Conservation (phyloP, 23 tunicate genomes). For the Aplidium turbinatum region DNA sequence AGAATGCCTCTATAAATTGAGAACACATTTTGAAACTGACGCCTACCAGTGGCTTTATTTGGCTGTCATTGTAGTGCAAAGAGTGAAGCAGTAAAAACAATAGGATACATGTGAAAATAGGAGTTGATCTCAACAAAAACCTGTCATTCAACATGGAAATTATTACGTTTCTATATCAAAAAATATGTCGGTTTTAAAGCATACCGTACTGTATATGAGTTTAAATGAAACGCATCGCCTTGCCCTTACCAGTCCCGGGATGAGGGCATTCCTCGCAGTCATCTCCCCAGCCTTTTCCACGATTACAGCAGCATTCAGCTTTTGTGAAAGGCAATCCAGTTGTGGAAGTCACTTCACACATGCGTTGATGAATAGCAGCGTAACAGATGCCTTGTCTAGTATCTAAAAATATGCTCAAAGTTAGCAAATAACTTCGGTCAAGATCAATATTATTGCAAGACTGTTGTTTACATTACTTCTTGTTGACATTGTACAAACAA, state of each 20-base stretch:
- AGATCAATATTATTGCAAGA: neutral
- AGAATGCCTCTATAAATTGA: conserved; percentile 56
- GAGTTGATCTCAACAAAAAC: no score
- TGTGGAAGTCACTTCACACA: conserved; percentile 78
- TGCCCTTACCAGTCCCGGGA: conserved; percentile 71
- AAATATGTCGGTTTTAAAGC: no score
- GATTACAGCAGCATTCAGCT: conserved; percentile 94
- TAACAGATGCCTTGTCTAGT: conserved; percentile 84
- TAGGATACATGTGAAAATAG: no score
- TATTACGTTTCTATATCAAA: no score
- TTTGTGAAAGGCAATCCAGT: conserved; percentile 85
- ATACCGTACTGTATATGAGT: no score
- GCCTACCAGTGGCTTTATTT: no score
- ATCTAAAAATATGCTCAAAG: conserved; percentile 39
- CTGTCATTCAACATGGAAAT: no score
- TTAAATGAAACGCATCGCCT: no score
- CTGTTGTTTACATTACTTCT: neutral
- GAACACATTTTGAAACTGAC: no score
- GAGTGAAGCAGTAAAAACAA: no score
- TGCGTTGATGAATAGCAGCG: conserved; percentile 82
- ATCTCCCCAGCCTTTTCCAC: conserved; percentile 96
- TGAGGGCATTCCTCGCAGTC: conserved; percentile 85
- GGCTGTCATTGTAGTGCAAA: no score
- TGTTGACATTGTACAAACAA: neutral
- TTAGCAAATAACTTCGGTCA: neutral